Evolutionary conservation across 2,797 vertebrate genomes (phyloP).

Genomic region (Philypnodon macrostomus): DNA sequence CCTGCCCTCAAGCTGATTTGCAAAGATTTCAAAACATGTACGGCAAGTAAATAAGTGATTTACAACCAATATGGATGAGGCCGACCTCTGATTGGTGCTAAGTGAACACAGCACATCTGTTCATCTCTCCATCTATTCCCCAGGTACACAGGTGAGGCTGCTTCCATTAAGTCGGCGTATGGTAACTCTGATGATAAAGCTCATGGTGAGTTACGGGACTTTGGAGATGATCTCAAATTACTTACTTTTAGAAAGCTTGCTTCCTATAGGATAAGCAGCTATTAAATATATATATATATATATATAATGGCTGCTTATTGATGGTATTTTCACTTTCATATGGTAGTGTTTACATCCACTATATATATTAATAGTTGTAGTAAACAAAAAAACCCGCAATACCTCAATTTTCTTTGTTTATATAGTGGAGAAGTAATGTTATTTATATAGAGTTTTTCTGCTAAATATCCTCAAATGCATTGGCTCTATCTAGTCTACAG

Average conservation of each 20-base stretch:
- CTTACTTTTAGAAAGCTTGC: background rate
- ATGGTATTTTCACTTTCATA: no score
- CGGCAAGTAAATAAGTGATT: slow-evolving; percentile 56
- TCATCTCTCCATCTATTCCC: slow-evolving; percentile 40
- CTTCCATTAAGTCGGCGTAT: slow-evolving; percentile 37
- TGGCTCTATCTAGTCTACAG: no score
- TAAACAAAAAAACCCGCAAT: no score
- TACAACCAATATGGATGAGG: slow-evolving; percentile 41
- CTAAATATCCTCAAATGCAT: no score
- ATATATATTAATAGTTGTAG: no score
- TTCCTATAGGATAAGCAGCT: background rate
- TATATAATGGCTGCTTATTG: no score
- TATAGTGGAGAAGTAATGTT: no score
- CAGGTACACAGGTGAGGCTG: slow-evolving; percentile 39
- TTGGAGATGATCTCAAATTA: slow-evolving; percentile 33
- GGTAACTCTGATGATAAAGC: slow-evolving; percentile 27
- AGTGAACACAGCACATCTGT: slow-evolving; percentile 55
- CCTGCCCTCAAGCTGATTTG: slow-evolving; percentile 42
- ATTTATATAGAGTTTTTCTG: no score
- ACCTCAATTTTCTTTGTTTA: no score
- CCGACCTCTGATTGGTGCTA: slow-evolving; percentile 44
- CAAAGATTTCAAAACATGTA: slow-evolving; percentile 46
- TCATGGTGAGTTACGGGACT: slow-evolving; percentile 21
- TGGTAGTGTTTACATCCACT: no score
- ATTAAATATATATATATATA: no score